Evolutionary conservation across 2,888 invertebrate genomes (phyloP), one percentile per base, ranked within the genome.

Genomic region (Baronia brevicornis): DNA sequence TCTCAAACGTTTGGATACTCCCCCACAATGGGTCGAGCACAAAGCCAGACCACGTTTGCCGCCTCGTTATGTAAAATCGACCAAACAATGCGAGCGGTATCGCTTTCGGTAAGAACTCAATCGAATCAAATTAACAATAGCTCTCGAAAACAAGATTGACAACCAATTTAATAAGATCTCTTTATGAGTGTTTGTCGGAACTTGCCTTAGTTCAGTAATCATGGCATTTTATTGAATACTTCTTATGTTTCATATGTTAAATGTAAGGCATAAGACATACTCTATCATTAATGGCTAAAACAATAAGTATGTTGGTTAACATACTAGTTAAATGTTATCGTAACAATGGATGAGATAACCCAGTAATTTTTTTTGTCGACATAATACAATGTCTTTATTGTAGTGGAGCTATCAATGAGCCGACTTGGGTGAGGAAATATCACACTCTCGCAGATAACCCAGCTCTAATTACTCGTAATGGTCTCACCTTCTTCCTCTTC

Each of bases 31-130:
- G 60, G 43, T 49, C 49, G 51, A 39, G 42, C 60, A 73, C 70
- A 77, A 77, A 73, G 71, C 56, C 52, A 41, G 52, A 56, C 36
- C 48, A 58, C 71, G 75, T 71, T 74, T 72, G 70, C 73, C 71
- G 74, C 61, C 77, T 80, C 80, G 79, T 80, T 82, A 79, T 78
- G 73, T 80, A 78, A 78, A 78, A 67, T 67, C 70, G 50, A 38
- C 63, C 72, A 80, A 82, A 80, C 80, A 82, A 82, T 71, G 60
- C 62, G 42, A 51, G 58, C 60, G 58, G 66, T 74, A 79, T 82
- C 78, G 71, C 67, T 80, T 80, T 79, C 82, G 64, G 63, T 70
- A 61, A 67, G 66, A 73, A 72, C 70, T 71, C 75, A 72, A 77
- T 77, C 71, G 68, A 69, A 70, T 71, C 67, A 67, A 67, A 74